phyloP scores from a whole-genome alignment of 2,888 invertebrate genomes.

The Diabrotica balteata region DNA sequence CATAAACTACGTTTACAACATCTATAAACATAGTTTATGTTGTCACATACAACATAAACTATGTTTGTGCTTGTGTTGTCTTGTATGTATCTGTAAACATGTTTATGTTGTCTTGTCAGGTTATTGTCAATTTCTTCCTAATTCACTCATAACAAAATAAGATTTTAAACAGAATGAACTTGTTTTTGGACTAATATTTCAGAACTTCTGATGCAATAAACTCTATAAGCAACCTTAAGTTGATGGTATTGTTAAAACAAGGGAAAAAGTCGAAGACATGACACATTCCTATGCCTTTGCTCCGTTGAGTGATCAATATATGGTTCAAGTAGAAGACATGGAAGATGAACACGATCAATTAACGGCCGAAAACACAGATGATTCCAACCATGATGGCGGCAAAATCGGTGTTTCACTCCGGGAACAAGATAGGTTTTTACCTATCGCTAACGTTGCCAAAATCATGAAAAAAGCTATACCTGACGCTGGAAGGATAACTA shows the following conservation, averaged over 20 bases:
- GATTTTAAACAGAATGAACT: too few relatives aligned
- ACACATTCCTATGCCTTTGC: conserved; percentile 59
- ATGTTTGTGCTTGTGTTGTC: too few relatives aligned
- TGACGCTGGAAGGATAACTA: conserved; percentile 86
- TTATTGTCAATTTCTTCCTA: too few relatives aligned
- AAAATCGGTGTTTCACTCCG: conserved; percentile 74
- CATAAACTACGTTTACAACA: too few relatives aligned
- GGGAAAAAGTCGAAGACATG: conserved; percentile 66
- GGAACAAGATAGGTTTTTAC: conserved; percentile 95
- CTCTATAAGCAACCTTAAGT: too few relatives aligned
- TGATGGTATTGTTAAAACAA: conserved; percentile 7
- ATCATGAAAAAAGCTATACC: conserved; percentile 99
- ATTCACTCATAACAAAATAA: too few relatives aligned
- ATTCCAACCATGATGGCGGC: conserved; percentile 75
- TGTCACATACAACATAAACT: too few relatives aligned
- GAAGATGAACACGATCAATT: conserved; percentile 63
- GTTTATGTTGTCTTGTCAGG: too few relatives aligned
- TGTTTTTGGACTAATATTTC: too few relatives aligned
- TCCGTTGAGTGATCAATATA: conserved; percentile 57
- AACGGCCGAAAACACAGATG: conserved; percentile 77
- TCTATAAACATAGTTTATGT: too few relatives aligned
- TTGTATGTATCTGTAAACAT: too few relatives aligned
- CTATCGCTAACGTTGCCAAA: conserved; percentile 98
- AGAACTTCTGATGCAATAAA: too few relatives aligned
- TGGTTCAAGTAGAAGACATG: conserved; percentile 63